These are phyloP conservation scores for Aphaenogaster rudis DNA, from an alignment of 1,140 invertebrate genomes.

Conservation along the genomic window DNA sequence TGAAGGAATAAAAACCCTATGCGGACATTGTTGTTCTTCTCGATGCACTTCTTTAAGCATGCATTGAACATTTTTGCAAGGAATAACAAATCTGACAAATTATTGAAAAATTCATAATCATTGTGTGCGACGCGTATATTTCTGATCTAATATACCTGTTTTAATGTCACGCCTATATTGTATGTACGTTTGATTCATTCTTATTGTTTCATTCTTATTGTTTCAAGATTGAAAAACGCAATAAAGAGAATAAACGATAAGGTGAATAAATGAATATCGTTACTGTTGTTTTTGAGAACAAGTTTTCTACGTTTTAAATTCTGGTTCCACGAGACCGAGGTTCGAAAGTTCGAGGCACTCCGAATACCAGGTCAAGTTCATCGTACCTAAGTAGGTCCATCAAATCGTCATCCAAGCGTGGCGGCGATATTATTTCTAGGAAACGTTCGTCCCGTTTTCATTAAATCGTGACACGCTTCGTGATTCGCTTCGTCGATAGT, in stretches of 20 bases:
- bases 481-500: not conserved
- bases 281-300: not conserved
- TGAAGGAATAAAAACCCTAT: not conserved
- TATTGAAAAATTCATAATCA: not conserved
- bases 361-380: constrained; percentile 60
- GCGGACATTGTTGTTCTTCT: not conserved
- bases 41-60: constrained; percentile 42
- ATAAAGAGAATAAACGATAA: not conserved
- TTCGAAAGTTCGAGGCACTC: constrained; percentile 37
- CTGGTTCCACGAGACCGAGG: not conserved
- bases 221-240: not conserved
- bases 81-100: not conserved
- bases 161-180: not conserved
- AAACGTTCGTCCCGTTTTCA: constrained; percentile 55
- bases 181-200: too few relatives aligned
- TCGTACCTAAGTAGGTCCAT: constrained; percentile 45
- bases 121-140: too few relatives aligned
- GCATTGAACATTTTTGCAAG: not conserved
- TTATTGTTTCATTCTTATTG: not conserved
- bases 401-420: constrained; percentile 46
- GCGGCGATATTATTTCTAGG: constrained; percentile 46
- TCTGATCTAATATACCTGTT: not conserved
- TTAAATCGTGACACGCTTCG: constrained; percentile 49
- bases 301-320: not conserved
- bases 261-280: not conserved